Evolutionary conservation across 2,797 vertebrate species (phyloP), one percentile per base, ranked within the genome.

Genomic region (Paratrypauchen microcephalus): DNA sequence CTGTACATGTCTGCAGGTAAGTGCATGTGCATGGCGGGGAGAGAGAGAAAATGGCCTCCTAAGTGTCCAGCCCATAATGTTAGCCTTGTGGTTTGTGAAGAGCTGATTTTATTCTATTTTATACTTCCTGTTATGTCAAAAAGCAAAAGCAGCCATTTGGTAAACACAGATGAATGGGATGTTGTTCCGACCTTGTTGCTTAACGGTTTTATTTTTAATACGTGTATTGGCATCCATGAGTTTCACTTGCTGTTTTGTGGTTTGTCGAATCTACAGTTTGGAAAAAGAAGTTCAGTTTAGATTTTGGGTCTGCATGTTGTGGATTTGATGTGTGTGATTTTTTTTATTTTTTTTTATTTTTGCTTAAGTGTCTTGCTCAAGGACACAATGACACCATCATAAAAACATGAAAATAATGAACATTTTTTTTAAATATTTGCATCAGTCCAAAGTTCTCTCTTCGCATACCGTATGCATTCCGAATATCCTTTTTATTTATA

Each of bases 21-120:
- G 81, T 77, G 74, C 74, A 28, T 57, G 68, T 66, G 74, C 23
- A 41, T 56, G 32, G 58, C 65, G 59, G 65, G 74, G 77, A 77
- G 69, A 63, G 71, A 65, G 36, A 82, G 74, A 76, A 84, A 89
- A 88, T 86, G 71, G 82, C 78, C 81, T 77, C 74, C 80, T 85
- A 79, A 76, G 32, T 57, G 6, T 77, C 75, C 72, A 75, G 61
- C 69, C 77, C 67, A 60, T 77, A 79, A 83, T 84, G 41, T 45
- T 45, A 4, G 3, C 13, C 4, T 76, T 71, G 73, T 75, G 9
- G 50, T 6, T 4, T 70, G 73, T 61, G 56, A 69, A 72, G 69
- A 71, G 70, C 68, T 72, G 72, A 81, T 75, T 71, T 72, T 62
- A 13, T 71, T 67, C 41, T 47, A 18, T 13, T 19, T 54, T 11